Evolutionary conservation across 2,113 vertebrate species (phyloP).

Genomic region (Corythornis cristatus): DNA sequence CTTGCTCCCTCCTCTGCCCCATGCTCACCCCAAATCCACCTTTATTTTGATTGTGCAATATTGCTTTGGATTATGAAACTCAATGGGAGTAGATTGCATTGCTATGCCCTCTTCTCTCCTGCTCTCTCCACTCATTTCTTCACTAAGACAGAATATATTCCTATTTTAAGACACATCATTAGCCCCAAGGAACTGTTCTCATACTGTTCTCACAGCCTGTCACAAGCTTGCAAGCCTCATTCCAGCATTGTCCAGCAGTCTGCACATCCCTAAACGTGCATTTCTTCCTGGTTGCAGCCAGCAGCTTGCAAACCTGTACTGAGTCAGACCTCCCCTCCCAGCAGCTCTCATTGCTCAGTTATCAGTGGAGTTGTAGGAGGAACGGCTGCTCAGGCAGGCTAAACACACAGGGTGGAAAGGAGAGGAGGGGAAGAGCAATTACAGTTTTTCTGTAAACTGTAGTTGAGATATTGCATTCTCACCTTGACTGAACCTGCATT

Average conservation of each 20-base stretch:
- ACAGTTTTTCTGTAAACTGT: slow-evolving; percentile 13
- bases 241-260: background rate
- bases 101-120: background rate
- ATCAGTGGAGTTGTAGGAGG: background rate
- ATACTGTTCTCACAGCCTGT: background rate
- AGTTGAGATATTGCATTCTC: slow-evolving; percentile 56
- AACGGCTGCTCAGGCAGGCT: background rate
- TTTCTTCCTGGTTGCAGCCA: slow-evolving; percentile 2
- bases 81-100: background rate
- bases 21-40: background rate
- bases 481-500: slow-evolving; percentile 89
- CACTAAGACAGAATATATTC: background rate
- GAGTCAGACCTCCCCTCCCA: slow-evolving; percentile 15
- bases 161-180: background rate
- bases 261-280: background rate
- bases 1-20: background rate
- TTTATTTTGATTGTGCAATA: background rate
- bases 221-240: background rate
- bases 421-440: background rate
- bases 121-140: background rate
- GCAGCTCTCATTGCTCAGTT: background rate
- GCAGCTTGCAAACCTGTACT: background rate
- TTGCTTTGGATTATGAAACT: background rate
- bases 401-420: background rate
- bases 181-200: background rate